Evolutionary conservation across 1,140 invertebrate species (phyloP), one percentile per base, ranked within the genome.

Genomic region (Cotesia glomerata): DNA sequence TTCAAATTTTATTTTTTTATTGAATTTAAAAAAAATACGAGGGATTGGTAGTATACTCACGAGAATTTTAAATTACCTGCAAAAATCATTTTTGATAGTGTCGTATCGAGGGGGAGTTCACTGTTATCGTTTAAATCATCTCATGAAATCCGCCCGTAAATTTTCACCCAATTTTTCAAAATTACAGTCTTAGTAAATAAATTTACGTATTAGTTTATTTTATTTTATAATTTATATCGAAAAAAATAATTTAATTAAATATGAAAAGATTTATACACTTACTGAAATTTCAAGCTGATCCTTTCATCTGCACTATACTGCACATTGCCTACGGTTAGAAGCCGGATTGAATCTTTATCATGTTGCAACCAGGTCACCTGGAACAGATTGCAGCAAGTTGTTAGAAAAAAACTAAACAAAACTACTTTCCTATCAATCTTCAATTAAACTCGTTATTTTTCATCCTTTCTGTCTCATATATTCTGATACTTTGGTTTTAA

Each of bases 301-400:
- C 88, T 81, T 71, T 89, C 86, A 78, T 90, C 89, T 32, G 84
- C 82, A 71, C 88, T 90, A 78, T 90, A 89, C 1, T 91, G 90
- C 7, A 89, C 90, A 73, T 90, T 89, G 1, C 93, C 93, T 1
- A 95, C 93, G 5, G 94, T 95, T 45, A 95, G 88, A 14, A 95
- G 87, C 54, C 93, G 92, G 35, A 94, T 91, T 51, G 89, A 90
- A 67, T 93, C 92, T 8, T 89, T 89, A 71, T 90, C 91, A 70
- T 91, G 90, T 61, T 93, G 89, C 49, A 93, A 85, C 94, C 93
- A 95, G 82, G 93, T 93, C 54, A 95, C 94, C 94, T 95, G 39
- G 85, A 87, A 78, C 26, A 76, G 36, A 67, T 49, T 36, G 62
- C n/a, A 59, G 39, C 16, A 52, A 68, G 13, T 49, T 18, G n/a